Percentiles rank a stretch among this genome's conserved stretches.
phyloP scores from a whole-genome alignment of 2,113 vertebrate species.

The Hypomesus transpacificus region DNA sequence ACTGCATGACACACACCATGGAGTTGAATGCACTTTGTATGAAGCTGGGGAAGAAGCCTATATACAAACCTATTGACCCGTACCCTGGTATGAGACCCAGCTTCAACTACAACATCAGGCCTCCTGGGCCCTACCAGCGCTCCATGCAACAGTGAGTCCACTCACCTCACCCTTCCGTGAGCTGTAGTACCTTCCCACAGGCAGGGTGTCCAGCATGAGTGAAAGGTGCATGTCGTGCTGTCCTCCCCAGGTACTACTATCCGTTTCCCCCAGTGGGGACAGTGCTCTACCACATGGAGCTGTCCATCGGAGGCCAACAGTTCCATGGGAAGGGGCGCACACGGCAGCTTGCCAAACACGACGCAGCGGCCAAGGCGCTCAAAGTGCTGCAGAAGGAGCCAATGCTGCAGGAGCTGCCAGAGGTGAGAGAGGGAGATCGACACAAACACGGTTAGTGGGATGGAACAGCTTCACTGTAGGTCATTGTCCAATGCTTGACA shows the following conservation, averaged over 20 bases:
- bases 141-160: conserved; percentile 76
- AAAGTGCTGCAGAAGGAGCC: conserved; percentile 92
- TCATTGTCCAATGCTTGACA: too few relatives aligned
- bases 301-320: conserved; percentile 93
- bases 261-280: conserved; percentile 91
- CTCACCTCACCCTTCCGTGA: not conserved
- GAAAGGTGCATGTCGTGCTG: not conserved
- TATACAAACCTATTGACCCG: conserved; percentile 93
- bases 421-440: conserved; percentile 67
- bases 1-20: conserved; percentile 89
- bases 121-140: conserved; percentile 86
- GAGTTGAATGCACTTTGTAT: conserved; percentile 94
- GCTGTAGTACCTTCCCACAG: not conserved
- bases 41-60: conserved; percentile 94
- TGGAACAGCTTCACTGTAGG: too few relatives aligned
- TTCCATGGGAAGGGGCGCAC: conserved; percentile 96
- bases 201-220: not conserved
- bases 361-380: conserved; percentile 90
- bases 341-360: conserved; percentile 91
- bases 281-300: conserved; percentile 93
- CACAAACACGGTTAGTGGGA: not conserved
- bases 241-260: conserved; percentile 87
- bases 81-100: conserved; percentile 92
- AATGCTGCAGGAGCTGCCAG: conserved; percentile 80
- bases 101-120: conserved; percentile 88